Evolutionary conservation across 2,888 invertebrate genomes (phyloP), one percentile per base, ranked within the genome.

Genomic region (Pyrocoelia pectoralis): DNA sequence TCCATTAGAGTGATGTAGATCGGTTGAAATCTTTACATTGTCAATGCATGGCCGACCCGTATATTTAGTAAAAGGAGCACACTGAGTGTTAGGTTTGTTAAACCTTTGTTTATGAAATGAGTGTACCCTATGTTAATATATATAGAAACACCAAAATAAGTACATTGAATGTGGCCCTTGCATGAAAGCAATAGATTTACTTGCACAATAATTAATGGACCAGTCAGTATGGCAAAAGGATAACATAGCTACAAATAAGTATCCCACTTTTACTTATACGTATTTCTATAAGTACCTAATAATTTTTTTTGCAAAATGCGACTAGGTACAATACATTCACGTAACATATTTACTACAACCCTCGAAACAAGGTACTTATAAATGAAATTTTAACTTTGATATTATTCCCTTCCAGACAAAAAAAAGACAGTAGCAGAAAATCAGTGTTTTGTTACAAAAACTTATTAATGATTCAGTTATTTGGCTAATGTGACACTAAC

Each of bases 1-100:
- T 61, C 56, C 56, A 61, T 57, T 61, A 48, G 57, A 55, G 65
- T 51, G n/a, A 48, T 46, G 65, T 61, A 57, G 65, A 48, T 65
- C 65, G 46, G 56, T 61, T 61, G 48, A 48, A 49, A 65, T 56
- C 52, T 52, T 60, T 48, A 56, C 49, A 12, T 17, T 40, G 17
- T 33, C 18, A 24, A 28, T 28, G 40, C 54, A 52, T 58, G 51
- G 18, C 15, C 33, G n/a, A 33, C 33, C 33, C 33, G n/a, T n/a
- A 33, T 8, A 33, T n/a, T 6, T 33, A 33, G 33, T 4, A 33
- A n/a, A 8, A 10, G n/a, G n/a, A 33, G n/a, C 10, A n/a, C 33
- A 33, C 2, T 33, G 9, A 24, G 24, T 33, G 33, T 33, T 33
- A 33, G 10, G n/a, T 4, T 33, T 3, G 33, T 33, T 3, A 33